phyloP scores from a whole-genome alignment of 1,140 invertebrate genomes.

The Aphis gossypii region DNA sequence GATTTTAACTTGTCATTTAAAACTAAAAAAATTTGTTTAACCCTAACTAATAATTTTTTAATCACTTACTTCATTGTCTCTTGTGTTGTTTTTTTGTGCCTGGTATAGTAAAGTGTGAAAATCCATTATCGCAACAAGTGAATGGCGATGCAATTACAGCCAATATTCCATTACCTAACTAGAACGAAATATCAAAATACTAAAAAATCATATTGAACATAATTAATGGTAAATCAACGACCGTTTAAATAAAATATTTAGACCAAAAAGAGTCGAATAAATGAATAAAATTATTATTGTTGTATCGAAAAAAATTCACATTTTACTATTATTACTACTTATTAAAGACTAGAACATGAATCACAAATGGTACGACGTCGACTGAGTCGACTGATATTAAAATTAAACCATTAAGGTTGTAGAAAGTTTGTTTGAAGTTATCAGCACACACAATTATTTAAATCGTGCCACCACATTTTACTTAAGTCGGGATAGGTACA shows the following conservation, averaged over 20 bases:
- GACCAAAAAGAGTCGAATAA: background rate
- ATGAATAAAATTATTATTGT: background rate
- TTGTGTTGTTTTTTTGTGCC: conserved; percentile 70
- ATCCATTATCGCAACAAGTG: conserved; percentile 66
- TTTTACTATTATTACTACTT: background rate
- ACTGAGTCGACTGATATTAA: background rate
- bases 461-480: background rate
- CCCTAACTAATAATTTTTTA: background rate
- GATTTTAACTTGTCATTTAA: too few species aligned
- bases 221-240: background rate
- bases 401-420: background rate
- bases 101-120: conserved; percentile 70
- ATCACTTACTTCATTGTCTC: conserved; percentile 64
- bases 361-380: background rate
- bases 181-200: background rate
- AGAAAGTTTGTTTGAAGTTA: background rate
- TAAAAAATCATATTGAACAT: conserved; percentile 3
- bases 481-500: background rate
- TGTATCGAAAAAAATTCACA: background rate
- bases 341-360: background rate
- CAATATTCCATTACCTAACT: background rate
- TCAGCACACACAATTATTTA: background rate
- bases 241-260: background rate
- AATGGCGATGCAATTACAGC: background rate
- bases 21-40: background rate